Evolutionary conservation across 2,888 invertebrate genomes (phyloP).

Genomic region (Stratiomys singularior): DNA sequence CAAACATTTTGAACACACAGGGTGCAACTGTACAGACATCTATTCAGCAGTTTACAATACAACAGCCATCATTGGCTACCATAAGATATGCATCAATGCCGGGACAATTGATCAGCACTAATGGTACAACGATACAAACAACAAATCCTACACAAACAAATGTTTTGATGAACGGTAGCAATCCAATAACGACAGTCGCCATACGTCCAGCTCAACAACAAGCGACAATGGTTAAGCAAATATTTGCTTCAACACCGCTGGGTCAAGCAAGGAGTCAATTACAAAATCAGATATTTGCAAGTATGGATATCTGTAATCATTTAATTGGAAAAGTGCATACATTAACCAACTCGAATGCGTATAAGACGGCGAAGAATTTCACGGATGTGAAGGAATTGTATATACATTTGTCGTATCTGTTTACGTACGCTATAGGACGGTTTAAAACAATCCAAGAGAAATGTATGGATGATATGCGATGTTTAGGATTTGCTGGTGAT

Average conservation of each 20-base stretch:
- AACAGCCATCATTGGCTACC: constrained; percentile 46
- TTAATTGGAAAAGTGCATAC: constrained; percentile 64
- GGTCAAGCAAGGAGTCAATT: constrained; percentile 61
- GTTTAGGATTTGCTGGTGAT: constrained; percentile 64
- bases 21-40: not conserved
- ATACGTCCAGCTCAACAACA: constrained; percentile 27
- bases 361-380: constrained; percentile 62
- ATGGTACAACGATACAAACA: constrained; percentile 50
- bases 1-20: not conserved
- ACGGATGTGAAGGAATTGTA: constrained; percentile 64
- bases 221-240: constrained; percentile 58
- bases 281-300: constrained; percentile 63
- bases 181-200: constrained; percentile 20
- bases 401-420: constrained; percentile 64
- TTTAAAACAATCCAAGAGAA: constrained; percentile 65
- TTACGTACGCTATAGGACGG: constrained; percentile 64
- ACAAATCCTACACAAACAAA: constrained; percentile 51
- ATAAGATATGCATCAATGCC: constrained; percentile 48
- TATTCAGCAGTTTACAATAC: constrained; percentile 45
- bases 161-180: constrained; percentile 52
- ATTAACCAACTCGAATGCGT: constrained; percentile 64
- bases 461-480: constrained; percentile 63
- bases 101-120: constrained; percentile 30
- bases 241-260: constrained; percentile 59
- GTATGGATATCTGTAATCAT: constrained; percentile 65